Conservation (phyloP, 2,113 vertebrate genomes). For the Vulpes ferrilata region DNA sequence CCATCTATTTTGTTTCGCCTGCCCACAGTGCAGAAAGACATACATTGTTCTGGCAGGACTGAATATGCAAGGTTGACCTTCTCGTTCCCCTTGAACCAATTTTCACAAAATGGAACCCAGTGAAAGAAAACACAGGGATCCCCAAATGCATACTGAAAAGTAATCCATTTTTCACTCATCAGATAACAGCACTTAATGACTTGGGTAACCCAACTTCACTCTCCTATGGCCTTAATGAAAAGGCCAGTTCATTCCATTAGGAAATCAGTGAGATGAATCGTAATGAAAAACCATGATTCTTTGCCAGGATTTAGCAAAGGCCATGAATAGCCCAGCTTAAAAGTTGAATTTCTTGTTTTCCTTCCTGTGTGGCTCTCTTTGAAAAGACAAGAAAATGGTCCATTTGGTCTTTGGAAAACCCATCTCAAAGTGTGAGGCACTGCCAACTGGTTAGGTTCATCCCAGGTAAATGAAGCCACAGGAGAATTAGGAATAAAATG, state of each 20-base stretch:
- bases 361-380: slow-evolving; percentile 85
- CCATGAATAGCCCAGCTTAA: slow-evolving; percentile 75
- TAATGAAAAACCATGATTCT: slow-evolving; percentile 74
- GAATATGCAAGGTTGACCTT: not conserved
- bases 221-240: slow-evolving; percentile 63
- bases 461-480: slow-evolving; percentile 43
- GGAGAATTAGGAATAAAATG: not conserved
- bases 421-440: slow-evolving; percentile 40
- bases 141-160: not conserved
- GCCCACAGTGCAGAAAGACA: not conserved
- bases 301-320: slow-evolving; percentile 78
- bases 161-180: not conserved
- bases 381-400: slow-evolving; percentile 76
- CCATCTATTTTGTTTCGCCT: not conserved
- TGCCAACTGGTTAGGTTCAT: slow-evolving; percentile 77
- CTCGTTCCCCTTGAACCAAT: slow-evolving; percentile 23
- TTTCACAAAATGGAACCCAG: slow-evolving; percentile 31
- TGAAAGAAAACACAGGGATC: slow-evolving; percentile 37
- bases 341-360: slow-evolving; percentile 83
- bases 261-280: slow-evolving; percentile 80
- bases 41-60: not conserved
- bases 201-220: slow-evolving; percentile 73
- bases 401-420: slow-evolving; percentile 78
- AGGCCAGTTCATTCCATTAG: slow-evolving; percentile 63
- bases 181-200: slow-evolving; percentile 59